Percentiles rank a stretch among this genome's conserved stretches.
Conservation (phyloP, 1,140 invertebrate genomes). For the Paralvinella palmiformis region DNA sequence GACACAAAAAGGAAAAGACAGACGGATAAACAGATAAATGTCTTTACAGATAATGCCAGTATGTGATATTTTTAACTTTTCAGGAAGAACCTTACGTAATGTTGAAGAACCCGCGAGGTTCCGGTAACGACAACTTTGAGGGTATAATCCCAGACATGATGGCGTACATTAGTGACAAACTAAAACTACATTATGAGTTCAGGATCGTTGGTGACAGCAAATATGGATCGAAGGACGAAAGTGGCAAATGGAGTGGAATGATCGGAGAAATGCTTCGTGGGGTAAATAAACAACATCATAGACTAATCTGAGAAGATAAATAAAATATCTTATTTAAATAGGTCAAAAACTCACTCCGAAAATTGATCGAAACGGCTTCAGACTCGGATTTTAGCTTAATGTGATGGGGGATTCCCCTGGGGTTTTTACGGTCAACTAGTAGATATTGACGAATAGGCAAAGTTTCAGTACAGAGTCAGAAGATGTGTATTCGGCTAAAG, state of each 20-base stretch:
- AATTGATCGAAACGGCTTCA: not conserved
- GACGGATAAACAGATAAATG: too few species aligned
- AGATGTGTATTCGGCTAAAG: too few species aligned
- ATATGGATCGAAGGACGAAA: slow-evolving; percentile 72
- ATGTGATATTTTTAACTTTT: too few species aligned
- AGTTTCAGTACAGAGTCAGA: too few species aligned
- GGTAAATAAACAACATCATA: slow-evolving; percentile 17
- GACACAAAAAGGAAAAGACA: too few species aligned
- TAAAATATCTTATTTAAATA: not conserved
- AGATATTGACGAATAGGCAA: not conserved
- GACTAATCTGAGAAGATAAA: not conserved
- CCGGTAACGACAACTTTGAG: slow-evolving; percentile 6
- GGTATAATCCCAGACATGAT: slow-evolving; percentile 38
- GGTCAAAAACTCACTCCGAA: not conserved
- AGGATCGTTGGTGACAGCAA: slow-evolving; percentile 82
- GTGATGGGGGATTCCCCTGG: not conserved
- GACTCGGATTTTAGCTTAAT: not conserved
- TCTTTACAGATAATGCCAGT: too few species aligned
- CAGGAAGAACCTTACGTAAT: slow-evolving; percentile 9
- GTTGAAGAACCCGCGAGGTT: slow-evolving; percentile 5
- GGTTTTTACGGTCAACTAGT: not conserved
- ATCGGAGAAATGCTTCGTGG: slow-evolving; percentile 33
- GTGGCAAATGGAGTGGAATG: slow-evolving; percentile 61
- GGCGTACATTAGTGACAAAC: slow-evolving; percentile 26
- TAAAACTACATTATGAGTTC: slow-evolving; percentile 88